Evolutionary conservation across 2,113 vertebrate species (phyloP).

Genomic region (Nibea coibor): DNA sequence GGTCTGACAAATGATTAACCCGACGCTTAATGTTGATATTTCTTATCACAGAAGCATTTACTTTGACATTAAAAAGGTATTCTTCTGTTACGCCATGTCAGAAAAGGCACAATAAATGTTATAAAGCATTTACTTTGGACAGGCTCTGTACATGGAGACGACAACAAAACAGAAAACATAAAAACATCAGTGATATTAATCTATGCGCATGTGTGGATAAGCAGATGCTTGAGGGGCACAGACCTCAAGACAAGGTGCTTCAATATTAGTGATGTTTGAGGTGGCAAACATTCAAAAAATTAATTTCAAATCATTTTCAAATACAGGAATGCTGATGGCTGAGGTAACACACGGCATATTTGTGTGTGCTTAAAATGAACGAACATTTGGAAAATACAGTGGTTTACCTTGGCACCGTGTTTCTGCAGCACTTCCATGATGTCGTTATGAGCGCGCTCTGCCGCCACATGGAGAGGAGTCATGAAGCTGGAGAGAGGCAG

Average conservation of each 20-base stretch:
- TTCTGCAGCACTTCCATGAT: constrained; percentile 98
- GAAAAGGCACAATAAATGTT: neutral
- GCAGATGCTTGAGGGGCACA: no score
- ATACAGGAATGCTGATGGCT: no score
- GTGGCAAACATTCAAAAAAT: no score
- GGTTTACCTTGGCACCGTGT: constrained; percentile 94
- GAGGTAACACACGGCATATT: neutral
- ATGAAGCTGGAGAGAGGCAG: constrained; percentile 87
- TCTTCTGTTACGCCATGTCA: neutral
- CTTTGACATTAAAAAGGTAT: neutral
- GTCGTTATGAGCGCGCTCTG: constrained; percentile 96
- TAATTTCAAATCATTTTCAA: no score
- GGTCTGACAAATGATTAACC: neutral
- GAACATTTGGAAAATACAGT: neutral
- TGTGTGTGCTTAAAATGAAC: neutral
- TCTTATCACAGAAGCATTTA: neutral
- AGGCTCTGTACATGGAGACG: neutral
- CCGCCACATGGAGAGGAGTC: constrained; percentile 95
- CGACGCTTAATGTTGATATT: neutral
- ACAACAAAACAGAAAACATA: neutral
- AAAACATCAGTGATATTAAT: neutral
- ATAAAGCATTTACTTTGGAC: no score
- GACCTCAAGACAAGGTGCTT: no score
- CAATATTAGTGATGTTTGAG: no score
- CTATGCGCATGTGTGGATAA: neutral